These are phyloP conservation scores for Eriosoma lanigerum DNA, from an alignment of 1,140 invertebrate species.

Conservation along the genomic window DNA sequence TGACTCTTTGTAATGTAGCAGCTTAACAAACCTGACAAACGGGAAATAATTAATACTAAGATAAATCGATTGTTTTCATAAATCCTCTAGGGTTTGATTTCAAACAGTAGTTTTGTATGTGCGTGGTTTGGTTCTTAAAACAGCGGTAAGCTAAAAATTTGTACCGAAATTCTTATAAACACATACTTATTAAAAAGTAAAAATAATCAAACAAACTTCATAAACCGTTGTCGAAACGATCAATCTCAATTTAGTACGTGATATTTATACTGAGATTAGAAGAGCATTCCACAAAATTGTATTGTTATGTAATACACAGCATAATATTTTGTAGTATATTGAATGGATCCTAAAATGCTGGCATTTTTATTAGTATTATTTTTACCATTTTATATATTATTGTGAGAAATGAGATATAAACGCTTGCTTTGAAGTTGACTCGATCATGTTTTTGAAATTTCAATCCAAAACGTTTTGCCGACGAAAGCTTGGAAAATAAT, in stretches of 20 bases:
- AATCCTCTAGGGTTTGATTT: not conserved
- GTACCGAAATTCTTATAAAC: not conserved
- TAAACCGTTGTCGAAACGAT: not conserved
- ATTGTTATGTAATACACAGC: not conserved
- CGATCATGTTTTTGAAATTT: too few species aligned
- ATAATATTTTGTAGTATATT: not conserved
- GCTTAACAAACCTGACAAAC: not conserved
- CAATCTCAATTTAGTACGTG: not conserved
- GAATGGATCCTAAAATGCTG: not conserved
- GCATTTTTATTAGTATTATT: slow-evolving; percentile 24
- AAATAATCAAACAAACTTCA: not conserved
- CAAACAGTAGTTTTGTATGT: not conserved
- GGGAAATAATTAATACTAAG: slow-evolving; percentile 5
- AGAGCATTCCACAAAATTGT: not conserved
- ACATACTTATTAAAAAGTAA: slow-evolving; percentile 4
- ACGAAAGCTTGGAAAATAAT: too few species aligned
- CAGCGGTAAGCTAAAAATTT: not conserved
- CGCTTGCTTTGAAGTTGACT: not conserved
- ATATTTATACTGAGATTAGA: not conserved
- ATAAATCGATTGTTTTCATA: not conserved
- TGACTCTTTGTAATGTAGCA: not conserved
- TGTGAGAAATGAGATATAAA: slow-evolving; percentile 3
- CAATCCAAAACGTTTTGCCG: too few species aligned
- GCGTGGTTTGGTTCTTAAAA: not conserved
- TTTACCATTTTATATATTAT: slow-evolving; percentile 8